phyloP scores from a whole-genome alignment of 2,113 vertebrate species.

The Natator depressus region DNA sequence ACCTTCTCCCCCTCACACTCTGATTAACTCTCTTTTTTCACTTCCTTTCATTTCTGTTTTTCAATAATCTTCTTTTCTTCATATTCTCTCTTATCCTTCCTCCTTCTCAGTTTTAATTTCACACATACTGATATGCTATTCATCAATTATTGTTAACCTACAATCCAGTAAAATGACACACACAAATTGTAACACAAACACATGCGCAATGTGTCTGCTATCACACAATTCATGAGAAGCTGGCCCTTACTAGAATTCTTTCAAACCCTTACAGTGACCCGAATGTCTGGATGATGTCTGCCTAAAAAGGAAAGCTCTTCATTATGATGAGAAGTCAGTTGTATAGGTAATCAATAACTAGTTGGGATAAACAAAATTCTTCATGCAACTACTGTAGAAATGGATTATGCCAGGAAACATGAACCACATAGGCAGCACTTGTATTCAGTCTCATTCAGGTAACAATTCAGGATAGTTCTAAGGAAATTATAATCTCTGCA shows the following conservation, averaged over 20 bases:
- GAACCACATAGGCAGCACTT: neutral
- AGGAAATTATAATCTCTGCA: constrained; percentile 30
- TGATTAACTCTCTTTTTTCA: constrained; percentile 47
- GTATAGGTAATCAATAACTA: neutral
- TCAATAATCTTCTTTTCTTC: neutral
- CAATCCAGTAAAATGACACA: neutral
- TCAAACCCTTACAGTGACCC: neutral
- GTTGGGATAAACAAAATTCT: neutral
- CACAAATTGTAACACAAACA: neutral
- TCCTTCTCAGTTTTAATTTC: constrained; percentile 42
- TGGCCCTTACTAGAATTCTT: constrained; percentile 21
- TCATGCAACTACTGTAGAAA: fast-evolving
- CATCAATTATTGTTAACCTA: constrained; percentile 33
- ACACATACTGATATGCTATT: constrained; percentile 41
- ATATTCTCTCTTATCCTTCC: neutral
- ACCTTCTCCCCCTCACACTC: neutral
- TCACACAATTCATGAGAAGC: neutral
- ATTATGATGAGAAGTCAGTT: constrained; percentile 15
- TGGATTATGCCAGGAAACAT: neutral
- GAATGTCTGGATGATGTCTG: constrained; percentile 2
- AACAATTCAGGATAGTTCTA: neutral
- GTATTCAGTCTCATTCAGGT: constrained; percentile 25
- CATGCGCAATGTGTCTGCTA: neutral
- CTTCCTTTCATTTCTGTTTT: constrained; percentile 33
- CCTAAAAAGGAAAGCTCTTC: neutral